A percentile compares a stretch with the other conserved stretches of the same genome.
phyloP scores from a whole-genome alignment of 2,113 vertebrate species.

The Bos indicus region DNA sequence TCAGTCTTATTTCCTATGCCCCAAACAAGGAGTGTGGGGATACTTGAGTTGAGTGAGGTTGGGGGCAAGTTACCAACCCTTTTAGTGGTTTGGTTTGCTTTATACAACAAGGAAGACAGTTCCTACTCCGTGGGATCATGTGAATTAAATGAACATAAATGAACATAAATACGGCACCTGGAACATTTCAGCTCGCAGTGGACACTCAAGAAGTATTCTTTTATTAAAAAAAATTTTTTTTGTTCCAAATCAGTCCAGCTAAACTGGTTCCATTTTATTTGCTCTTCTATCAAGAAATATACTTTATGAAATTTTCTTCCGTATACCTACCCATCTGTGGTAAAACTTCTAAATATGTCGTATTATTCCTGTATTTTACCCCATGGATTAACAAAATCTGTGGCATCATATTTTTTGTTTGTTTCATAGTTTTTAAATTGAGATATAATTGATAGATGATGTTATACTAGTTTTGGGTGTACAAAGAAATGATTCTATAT shows the following conservation, averaged over 20 bases:
- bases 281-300: not conserved
- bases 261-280: not conserved
- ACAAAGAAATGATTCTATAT: not conserved
- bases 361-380: not conserved
- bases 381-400: not conserved
- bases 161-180: accelerated
- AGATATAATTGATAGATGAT: not conserved
- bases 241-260: not conserved
- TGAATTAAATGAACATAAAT: not conserved
- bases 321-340: not conserved
- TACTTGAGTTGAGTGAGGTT: not conserved
- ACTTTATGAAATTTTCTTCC: not conserved
- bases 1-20: not conserved
- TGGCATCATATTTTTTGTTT: not conserved
- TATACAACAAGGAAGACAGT: not conserved
- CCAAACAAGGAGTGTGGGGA: not conserved
- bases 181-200: not conserved
- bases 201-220: not conserved
- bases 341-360: not conserved
- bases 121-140: not conserved
- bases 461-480: not conserved
- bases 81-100: not conserved
- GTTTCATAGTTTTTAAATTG: not conserved
- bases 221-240: not conserved
- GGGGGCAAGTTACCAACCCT: not conserved